Base-by-base conservation (phyloP, 2,888 invertebrate genomes). In the Trachelus troglodyta region DNA sequence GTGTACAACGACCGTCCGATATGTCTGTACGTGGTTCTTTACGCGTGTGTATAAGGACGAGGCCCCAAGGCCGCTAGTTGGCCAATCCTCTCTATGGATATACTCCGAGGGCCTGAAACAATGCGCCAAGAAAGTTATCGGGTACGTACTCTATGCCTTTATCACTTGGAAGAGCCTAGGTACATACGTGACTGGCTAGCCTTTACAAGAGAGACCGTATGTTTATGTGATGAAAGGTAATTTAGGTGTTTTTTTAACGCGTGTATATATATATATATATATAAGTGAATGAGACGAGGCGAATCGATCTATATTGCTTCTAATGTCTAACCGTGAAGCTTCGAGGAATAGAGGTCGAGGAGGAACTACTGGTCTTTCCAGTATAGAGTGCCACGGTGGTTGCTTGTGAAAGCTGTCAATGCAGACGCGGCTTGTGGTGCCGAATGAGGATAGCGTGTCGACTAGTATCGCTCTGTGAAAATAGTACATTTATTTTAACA, bases 41-140 rank as follows among this genome's bases (percentile, higher is more conserved):
- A 75, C 75, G 79, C 78, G 83, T 81, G 83, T 80, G 78, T 78
- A 83, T 84, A 86, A 86, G 86, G 85, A 86, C 86, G 84, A 82
- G 69, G 81, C 79, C 82, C 80, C 86, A 86, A 86, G 86, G 86
- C 81, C 87, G 87, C 81, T 84, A 79, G 81, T 77, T 80, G 81
- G 83, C 77, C 82, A 83, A 83, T 83, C 83, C 85, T 84, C 84
- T 83, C 86, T 31, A 34, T 82, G 82, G 77, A 69, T 71, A 71
- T 76, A 74, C 77, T 69, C 69, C 75, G n/a, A 69, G 81, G 76
- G 73, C 76, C 76, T 78, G 76, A 74, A 40, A 77, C 75, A 75
- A 69, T 69, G 77, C 69, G 77, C 30, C 74, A 73, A 75, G 69
- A 33, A 73, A 79, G 79, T 83, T 83, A 79, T 79, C 80, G 69